Evolutionary conservation across 2,797 vertebrate species (phyloP).

Genomic region (Spea hammondii): DNA sequence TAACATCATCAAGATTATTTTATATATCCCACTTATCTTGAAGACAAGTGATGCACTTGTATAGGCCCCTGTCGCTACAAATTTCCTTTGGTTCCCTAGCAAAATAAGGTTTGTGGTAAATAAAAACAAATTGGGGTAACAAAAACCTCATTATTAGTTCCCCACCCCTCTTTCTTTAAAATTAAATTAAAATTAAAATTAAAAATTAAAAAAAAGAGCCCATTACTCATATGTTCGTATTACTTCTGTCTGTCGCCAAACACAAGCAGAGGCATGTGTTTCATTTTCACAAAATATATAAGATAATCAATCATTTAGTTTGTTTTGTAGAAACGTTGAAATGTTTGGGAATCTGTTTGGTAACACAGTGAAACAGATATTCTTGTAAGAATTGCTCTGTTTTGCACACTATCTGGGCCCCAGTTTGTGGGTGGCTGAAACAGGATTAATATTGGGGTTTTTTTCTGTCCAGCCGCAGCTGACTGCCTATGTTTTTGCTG

Average conservation of each 20-base stretch:
- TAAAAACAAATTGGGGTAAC: no score
- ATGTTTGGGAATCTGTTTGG: conserved; percentile 22
- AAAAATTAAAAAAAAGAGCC: no score
- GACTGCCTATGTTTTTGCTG: conserved; percentile 53
- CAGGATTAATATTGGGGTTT: conserved; percentile 19
- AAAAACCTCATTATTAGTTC: no score
- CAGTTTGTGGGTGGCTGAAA: conserved; percentile 46
- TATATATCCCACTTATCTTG: no score
- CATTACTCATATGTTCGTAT: background rate
- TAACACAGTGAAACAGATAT: conserved; percentile 14
- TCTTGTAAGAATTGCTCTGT: conserved; percentile 23
- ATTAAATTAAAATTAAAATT: no score
- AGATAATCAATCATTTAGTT: conserved; percentile 25
- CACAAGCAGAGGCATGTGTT: conserved; percentile 18
- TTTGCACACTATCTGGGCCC: conserved; percentile 41
- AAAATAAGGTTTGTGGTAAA: no score
- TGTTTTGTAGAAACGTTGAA: conserved; percentile 15
- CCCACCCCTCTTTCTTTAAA: no score
- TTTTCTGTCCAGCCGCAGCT: conserved; percentile 39
- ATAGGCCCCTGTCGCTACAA: no score
- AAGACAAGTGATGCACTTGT: no score
- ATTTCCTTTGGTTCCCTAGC: no score
- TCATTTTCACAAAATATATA: conserved; percentile 33
- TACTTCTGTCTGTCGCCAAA: conserved; percentile 37
- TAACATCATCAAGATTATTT: no score